These are phyloP conservation scores for Struthidea cinerea DNA, from an alignment of 2,113 vertebrate species.

Conservation along the genomic window DNA sequence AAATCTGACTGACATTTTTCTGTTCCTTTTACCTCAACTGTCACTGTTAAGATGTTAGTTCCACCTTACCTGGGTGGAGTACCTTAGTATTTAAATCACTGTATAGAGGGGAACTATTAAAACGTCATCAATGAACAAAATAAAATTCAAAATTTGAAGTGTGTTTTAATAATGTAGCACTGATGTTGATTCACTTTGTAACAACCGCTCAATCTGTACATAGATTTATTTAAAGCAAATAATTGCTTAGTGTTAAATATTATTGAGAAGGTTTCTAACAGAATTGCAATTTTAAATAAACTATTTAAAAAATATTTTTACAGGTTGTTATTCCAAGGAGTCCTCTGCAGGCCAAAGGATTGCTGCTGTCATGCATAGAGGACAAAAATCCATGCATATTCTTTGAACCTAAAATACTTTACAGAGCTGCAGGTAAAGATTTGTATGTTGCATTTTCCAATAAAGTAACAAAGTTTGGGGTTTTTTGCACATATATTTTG, in stretches of 20 bases:
- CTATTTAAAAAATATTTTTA: constrained; percentile 16
- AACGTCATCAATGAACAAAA: not conserved
- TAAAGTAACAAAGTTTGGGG: not conserved
- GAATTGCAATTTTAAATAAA: not conserved
- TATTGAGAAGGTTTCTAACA: not conserved
- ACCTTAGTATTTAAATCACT: not conserved
- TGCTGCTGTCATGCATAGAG: constrained; percentile 92
- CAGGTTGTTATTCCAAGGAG: constrained; percentile 94
- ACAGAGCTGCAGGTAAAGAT: constrained; percentile 93
- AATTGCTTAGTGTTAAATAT: not conserved
- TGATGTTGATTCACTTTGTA: not conserved
- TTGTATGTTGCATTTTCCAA: not conserved
- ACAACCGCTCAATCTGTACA: not conserved
- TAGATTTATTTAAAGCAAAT: not conserved
- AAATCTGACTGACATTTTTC: not conserved
- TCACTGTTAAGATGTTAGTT: not conserved
- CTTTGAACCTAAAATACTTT: constrained; percentile 99
- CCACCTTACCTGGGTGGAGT: not conserved
- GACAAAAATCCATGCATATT: constrained; percentile 98
- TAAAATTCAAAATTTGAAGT: not conserved
- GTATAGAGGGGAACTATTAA: not conserved
- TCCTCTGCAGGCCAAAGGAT: constrained; percentile 93
- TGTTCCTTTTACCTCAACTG: not conserved
- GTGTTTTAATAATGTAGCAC: not conserved
- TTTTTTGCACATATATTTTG: not conserved